Base-by-base conservation (phyloP, 2,113 vertebrate species). In the Megaleporinus macrocephalus region DNA sequence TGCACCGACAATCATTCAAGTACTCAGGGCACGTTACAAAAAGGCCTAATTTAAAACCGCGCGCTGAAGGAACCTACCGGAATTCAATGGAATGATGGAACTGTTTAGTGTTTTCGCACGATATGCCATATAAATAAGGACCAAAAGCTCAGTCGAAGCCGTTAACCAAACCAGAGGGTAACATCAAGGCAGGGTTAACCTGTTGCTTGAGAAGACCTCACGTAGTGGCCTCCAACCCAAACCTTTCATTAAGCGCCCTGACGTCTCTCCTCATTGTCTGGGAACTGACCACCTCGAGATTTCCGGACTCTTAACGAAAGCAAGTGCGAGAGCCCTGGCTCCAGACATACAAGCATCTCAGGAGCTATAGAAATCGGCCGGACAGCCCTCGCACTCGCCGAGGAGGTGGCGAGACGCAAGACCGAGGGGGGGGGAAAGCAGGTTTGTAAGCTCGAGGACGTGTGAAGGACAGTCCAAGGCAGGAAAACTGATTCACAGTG, bases 401-500 rank as follows among this genome's bases (percentile, higher is more conserved):
- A 44, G 41, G 5, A 44, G 41, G 41, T 44, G 41, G 41, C 3
- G 26, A 5, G 27, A 16, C 30, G 27, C 27, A 6, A 65, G 62
- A 27, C 62, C 22, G 65, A 14, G 15, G n/a, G n/a, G n/a, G n/a
- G 15, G 49, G 44, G 4, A 29, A 44, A 18, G 49, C 13, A 15
- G 49, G 2, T 44, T 44, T 66, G 29, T 55, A 85, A 87, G 78
- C 13, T 22, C 76, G 75, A 88, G 77, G 76, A 44, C 84, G 87
- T 76, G 84, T 86, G 84, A 89, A 87, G 47, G 78, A 75, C 76
- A 36, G 73, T 77, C 73, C 27, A 36, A 76, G 14, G 73, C 26
- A 49, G 65, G 61, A 66, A 89, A 93, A 92, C 91, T 89, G 92
- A 93, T 96, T 99, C 98, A 98, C 97, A 98, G 97, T 99, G 96